Base-by-base conservation (phyloP, 1,140 invertebrate species). In the Bilobella aurantiaca region DNA sequence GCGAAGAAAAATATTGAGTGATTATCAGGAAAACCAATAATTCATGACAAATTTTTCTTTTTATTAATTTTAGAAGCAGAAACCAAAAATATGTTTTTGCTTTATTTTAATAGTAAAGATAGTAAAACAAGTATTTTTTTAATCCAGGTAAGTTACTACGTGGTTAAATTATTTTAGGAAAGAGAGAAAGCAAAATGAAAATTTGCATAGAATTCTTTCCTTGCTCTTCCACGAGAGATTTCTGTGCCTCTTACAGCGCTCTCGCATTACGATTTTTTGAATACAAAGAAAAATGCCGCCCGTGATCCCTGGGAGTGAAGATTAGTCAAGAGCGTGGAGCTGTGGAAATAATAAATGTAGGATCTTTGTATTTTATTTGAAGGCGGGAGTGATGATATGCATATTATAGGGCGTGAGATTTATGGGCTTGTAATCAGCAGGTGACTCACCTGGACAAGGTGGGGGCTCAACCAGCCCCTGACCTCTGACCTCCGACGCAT, bases 381-480 rank as follows among this genome's bases (percentile, higher is more conserved):
- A 28, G 29, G 65, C 70, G 58, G 70, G 56, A 67, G 67, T 71
- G 70, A 72, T 69, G 70, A 69, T 72, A 69, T 72, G 70, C 70
- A 68, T 61, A 64, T 28, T 69, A 67, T 67, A 72, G 60, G 65
- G 27, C 58, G 57, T 65, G 67, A 65, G 70, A 72, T 72, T 69
- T 72, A 72, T 69, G 68, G 68, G 64, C 66, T 65, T 53, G 49
- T 12, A 58, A 66, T 42, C 70, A 71, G 70, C 70, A 68, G 70
- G 70, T 30, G 64, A 63, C 63, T 64, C 27, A 8, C 49, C 49
- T 53, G 49, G 49, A 64, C 34, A 65, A 72, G 70, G 65, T 65
- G 70, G 70, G 70, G 70, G 70, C 47, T 62, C 25, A 12, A 12
- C 49, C 23, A 42, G 34, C 25, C 49, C 12, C 5, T 68, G 58